phyloP scores from a whole-genome alignment of 2,888 invertebrate species.

The Polia nebulosa region DNA sequence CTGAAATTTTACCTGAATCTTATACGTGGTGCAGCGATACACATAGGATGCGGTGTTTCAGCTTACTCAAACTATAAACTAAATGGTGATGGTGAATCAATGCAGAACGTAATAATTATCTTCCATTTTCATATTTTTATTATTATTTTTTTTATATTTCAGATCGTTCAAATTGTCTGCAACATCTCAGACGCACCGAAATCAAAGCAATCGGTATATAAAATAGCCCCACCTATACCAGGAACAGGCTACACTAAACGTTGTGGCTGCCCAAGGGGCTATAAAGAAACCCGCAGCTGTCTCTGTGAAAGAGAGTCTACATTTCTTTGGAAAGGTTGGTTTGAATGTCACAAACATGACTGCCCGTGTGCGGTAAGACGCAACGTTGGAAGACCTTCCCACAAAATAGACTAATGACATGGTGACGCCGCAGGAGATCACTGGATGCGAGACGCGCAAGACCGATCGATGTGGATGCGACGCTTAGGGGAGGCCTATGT shows the following conservation, averaged over 20 bases:
- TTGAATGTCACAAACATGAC: background rate
- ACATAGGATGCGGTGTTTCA: conserved; percentile 50
- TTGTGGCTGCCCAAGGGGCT: conserved; percentile 38
- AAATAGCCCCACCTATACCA: conserved; percentile 15
- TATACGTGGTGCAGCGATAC: conserved; percentile 40
- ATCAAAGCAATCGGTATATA: conserved; percentile 31
- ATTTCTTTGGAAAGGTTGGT: conserved; percentile 19
- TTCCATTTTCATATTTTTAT: background rate
- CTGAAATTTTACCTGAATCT: conserved; percentile 30
- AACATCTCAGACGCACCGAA: conserved; percentile 43
- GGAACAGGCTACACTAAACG: conserved; percentile 27
- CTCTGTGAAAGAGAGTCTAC: conserved; percentile 25
- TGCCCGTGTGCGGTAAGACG: background rate
- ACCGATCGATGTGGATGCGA: background rate
- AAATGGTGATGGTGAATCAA: background rate
- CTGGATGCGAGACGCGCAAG: no score
- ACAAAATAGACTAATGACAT: background rate
- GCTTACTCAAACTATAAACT: conserved; percentile 29
- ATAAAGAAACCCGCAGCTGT: conserved; percentile 32
- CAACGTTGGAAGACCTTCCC: background rate
- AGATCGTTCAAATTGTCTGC: conserved; percentile 41
- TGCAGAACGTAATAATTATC: conserved; percentile 32
- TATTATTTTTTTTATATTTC: background rate
- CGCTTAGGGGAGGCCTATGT: no score
- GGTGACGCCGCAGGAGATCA: no score